phyloP scores from a whole-genome alignment of 2,888 invertebrate species.

The Orthonychiurus folsomi region DNA sequence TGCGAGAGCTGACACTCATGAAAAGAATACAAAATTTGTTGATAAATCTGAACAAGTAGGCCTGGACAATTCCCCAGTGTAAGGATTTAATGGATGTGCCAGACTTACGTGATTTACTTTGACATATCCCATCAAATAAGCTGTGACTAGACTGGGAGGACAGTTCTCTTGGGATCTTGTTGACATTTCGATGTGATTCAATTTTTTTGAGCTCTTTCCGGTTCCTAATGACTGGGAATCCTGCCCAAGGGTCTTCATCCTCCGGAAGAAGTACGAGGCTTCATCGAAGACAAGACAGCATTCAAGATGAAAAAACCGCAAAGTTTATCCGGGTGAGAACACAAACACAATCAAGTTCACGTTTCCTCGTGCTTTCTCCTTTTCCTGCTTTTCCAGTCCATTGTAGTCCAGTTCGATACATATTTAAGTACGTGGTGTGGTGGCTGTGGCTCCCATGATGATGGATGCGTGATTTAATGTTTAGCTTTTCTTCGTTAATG shows the following conservation, averaged over 20 bases:
- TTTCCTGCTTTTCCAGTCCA: neutral
- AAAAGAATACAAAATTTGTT: no score
- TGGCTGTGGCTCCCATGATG: neutral
- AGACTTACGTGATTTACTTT: no score
- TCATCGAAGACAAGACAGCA: constrained; percentile 38
- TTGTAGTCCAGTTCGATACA: no score
- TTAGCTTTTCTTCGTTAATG: neutral
- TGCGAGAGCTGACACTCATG: neutral
- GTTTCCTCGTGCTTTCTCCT: constrained; percentile 13
- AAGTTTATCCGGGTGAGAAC: constrained; percentile 38
- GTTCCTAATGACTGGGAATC: constrained; percentile 30
- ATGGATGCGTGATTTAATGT: neutral
- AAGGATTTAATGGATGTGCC: no score
- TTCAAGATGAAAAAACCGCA: constrained; percentile 39
- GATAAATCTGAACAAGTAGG: no score
- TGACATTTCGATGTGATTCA: neutral
- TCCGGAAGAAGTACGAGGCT: constrained; percentile 32
- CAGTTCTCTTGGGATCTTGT: neutral
- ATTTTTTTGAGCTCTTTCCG: neutral
- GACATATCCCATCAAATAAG: no score
- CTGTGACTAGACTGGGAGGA: neutral
- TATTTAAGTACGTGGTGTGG: neutral
- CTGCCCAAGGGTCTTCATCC: constrained; percentile 17
- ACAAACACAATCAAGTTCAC: constrained; percentile 7
- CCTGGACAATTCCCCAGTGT: no score